Evolutionary conservation across 2,113 vertebrate genomes (phyloP).

Genomic region (Engystomops pustulosus): DNA sequence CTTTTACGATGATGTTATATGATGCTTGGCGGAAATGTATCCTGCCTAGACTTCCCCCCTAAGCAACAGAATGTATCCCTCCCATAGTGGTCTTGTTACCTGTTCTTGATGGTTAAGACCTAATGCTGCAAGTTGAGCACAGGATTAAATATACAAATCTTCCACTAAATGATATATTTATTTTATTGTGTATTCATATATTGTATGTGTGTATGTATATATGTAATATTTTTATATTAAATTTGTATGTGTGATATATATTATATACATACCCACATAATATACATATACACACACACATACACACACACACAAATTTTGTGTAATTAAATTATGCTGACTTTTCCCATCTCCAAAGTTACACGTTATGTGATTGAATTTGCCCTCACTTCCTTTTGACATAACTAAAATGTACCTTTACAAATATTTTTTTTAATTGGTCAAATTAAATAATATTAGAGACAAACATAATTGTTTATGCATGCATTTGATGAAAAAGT

Average conservation of each 20-base stretch:
- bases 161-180: too few species aligned
- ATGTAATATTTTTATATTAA: background rate
- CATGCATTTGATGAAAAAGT: background rate
- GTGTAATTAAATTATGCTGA: too few species aligned
- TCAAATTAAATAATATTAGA: background rate
- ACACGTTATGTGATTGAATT: background rate
- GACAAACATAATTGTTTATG: too few species aligned
- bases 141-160: too few species aligned
- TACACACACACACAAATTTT: too few species aligned
- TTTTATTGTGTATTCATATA: background rate
- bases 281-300: background rate
- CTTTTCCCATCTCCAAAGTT: background rate
- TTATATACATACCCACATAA: background rate
- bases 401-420: too few species aligned
- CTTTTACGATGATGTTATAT: constrained; percentile 69
- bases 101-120: background rate
- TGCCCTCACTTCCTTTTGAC: constrained; percentile 30
- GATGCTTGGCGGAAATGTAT: background rate
- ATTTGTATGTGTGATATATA: background rate
- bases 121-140: background rate
- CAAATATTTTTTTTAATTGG: background rate
- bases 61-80: background rate
- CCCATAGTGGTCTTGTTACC: background rate
- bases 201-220: background rate
- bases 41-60: background rate